Evolutionary conservation across 2,113 vertebrate species (phyloP), one percentile per base, ranked within the genome.

Genomic region (Baryphthengus martii): DNA sequence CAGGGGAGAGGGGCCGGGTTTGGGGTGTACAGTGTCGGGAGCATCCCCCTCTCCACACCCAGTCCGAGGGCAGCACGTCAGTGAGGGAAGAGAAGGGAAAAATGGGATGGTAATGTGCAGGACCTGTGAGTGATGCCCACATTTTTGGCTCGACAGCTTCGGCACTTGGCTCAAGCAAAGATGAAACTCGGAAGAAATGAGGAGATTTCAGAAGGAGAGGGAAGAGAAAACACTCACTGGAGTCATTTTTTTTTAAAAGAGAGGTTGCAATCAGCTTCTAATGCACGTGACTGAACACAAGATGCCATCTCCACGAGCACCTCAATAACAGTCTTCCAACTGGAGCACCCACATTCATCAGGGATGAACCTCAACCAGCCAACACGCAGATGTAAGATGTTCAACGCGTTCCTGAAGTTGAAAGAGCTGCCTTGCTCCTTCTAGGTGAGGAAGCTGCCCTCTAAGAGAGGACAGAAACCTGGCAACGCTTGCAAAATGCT

Each of bases 241-340:
- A 68, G 49, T 29, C 0, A 9, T 74, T 49, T 81, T 25, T n/a
- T 44, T 77, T 28, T 28, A 75, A 61, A 56, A 39, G 37, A 33
- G 14, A 31, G 24, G 35, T 25, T 42, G 28, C 18, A 9, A 50
- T 77, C 44, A 28, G 33, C 17, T 33, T 44, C 45, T 25, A 66
- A 19, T 2, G 1, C 50, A 72, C 5, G 0, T 1, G 23, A 19
- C 17, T 10, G 28, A 31, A 44, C 5, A n/a, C 1, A 3, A 50
- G 56, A n/a, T 10, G 10, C 47, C 40, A 28, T 7, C 53, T 56
- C 40, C 19, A 11, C 71, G 3, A 23, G 29, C 4, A 17, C 33
- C 24, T 45, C 4, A 63, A 3, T 6, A 55, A 31, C 13, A 31
- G 16, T 7, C 31, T 8, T 58, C 67, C 21, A 45, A 18, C 11